phyloP scores from a whole-genome alignment of 1,140 invertebrate species.

The Drosophila malerkotliana region DNA sequence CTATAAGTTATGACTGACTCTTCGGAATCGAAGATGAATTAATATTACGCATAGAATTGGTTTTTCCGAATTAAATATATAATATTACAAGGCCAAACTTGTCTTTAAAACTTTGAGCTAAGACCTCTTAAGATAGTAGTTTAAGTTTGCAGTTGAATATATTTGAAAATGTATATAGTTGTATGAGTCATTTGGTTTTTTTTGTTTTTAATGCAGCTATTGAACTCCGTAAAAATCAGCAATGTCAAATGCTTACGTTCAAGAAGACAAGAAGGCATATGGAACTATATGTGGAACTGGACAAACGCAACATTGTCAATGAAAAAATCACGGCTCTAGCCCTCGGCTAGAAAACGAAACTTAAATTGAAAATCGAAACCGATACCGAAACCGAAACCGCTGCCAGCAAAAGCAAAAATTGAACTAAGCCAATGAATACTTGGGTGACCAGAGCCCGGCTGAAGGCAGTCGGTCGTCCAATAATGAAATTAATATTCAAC shows the following conservation, averaged over 20 bases:
- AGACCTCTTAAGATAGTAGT: too few species aligned
- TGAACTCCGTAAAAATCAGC: background rate
- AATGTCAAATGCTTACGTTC: slow-evolving; percentile 57
- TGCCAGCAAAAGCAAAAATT: slow-evolving; percentile 45
- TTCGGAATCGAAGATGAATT: slow-evolving; percentile 32
- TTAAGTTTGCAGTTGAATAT: background rate
- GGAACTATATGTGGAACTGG: slow-evolving; percentile 48
- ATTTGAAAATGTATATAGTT: background rate
- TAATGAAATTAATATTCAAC: slow-evolving; percentile 63
- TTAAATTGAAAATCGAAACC: slow-evolving; percentile 30
- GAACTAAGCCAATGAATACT: slow-evolving; percentile 46
- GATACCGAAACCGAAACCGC: slow-evolving; percentile 45
- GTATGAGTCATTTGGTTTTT: background rate
- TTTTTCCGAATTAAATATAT: too few species aligned
- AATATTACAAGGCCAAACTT: too few species aligned
- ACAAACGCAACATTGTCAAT: slow-evolving; percentile 60
- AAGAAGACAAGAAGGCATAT: slow-evolving; percentile 45
- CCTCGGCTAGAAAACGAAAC: slow-evolving; percentile 23
- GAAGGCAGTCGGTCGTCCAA: slow-evolving; percentile 46
- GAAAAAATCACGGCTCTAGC: slow-evolving; percentile 24
- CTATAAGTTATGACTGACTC: slow-evolving; percentile 31
- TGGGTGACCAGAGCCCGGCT: slow-evolving; percentile 34
- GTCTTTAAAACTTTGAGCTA: too few species aligned
- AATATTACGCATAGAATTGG: too few species aligned
- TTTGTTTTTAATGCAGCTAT: background rate